Evolutionary conservation across 2,797 vertebrate genomes (phyloP).

Genomic region (Anableps anableps): DNA sequence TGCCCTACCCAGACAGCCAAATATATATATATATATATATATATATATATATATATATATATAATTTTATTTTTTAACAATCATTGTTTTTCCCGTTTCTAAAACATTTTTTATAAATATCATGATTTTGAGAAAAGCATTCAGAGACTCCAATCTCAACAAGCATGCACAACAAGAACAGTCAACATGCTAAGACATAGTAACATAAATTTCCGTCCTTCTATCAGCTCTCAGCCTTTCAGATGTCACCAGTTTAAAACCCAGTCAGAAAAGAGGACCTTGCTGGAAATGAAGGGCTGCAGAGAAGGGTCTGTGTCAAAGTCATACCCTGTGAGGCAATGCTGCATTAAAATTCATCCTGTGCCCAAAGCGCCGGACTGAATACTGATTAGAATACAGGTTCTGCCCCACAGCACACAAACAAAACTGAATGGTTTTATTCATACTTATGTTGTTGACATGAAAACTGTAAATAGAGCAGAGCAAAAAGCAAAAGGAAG

Average conservation of each 20-base stretch:
- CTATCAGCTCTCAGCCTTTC: slow-evolving; percentile 39
- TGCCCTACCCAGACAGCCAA: background rate
- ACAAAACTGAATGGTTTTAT: slow-evolving; percentile 7
- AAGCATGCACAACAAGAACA: slow-evolving; percentile 26
- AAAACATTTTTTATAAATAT: background rate
- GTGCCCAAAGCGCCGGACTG: slow-evolving; percentile 36
- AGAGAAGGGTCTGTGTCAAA: slow-evolving; percentile 64
- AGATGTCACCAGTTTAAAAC: slow-evolving; percentile 14
- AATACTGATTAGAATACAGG: slow-evolving; percentile 59
- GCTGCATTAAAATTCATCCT: slow-evolving; percentile 70
- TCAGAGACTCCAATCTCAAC: slow-evolving; percentile 35
- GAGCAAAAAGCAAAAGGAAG: slow-evolving; percentile 10
- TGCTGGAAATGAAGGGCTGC: slow-evolving; percentile 41
- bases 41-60: no score
- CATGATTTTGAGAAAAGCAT: background rate
- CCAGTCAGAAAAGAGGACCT: slow-evolving; percentile 49
- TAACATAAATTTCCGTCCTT: slow-evolving; percentile 25
- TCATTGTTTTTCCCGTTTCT: background rate
- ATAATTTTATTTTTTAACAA: background rate
- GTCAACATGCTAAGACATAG: slow-evolving; percentile 42
- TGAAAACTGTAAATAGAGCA: slow-evolving; percentile 28
- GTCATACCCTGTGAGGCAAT: slow-evolving; percentile 57
- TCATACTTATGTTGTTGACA: slow-evolving; percentile 5
- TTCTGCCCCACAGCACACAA: slow-evolving; percentile 38
- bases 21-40: no score